Evolutionary conservation across 2,113 vertebrate genomes (phyloP).

Genomic region (Pterocles orientalis): DNA sequence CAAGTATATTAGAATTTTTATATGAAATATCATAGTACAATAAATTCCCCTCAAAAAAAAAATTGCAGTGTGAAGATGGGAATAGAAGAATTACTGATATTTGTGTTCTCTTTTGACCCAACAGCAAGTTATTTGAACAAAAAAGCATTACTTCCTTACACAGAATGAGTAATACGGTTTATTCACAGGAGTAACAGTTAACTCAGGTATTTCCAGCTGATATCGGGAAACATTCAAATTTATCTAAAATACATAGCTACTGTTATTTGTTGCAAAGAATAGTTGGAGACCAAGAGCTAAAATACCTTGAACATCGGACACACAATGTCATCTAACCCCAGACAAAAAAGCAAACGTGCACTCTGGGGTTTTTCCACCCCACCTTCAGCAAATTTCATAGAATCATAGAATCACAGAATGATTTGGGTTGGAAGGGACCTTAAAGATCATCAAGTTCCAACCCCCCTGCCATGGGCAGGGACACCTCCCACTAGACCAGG

Average conservation of each 20-base stretch:
- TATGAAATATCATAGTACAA: background rate
- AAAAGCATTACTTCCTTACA: background rate
- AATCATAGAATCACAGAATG: too few relatives aligned
- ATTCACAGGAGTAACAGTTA: background rate
- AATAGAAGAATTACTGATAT: background rate
- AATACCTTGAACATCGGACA: background rate
- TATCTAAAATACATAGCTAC: slow-evolving; percentile 44
- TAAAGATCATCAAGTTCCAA: too few relatives aligned
- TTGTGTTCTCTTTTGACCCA: background rate
- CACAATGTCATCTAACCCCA: slow-evolving; percentile 16
- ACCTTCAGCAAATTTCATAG: background rate
- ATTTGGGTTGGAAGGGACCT: too few relatives aligned
- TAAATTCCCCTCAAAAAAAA: background rate
- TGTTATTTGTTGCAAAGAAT: background rate
- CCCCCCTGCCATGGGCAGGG: too few relatives aligned
- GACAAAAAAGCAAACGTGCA: background rate
- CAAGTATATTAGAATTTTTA: background rate
- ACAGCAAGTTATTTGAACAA: background rate
- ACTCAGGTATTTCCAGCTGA: background rate
- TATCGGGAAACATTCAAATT: background rate
- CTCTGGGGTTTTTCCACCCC: background rate
- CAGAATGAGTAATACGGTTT: background rate
- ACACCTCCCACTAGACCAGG: too few relatives aligned
- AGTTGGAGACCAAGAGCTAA: background rate
- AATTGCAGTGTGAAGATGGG: background rate